phyloP scores from a whole-genome alignment of 2,113 vertebrate species.

The Struthidea cinerea region DNA sequence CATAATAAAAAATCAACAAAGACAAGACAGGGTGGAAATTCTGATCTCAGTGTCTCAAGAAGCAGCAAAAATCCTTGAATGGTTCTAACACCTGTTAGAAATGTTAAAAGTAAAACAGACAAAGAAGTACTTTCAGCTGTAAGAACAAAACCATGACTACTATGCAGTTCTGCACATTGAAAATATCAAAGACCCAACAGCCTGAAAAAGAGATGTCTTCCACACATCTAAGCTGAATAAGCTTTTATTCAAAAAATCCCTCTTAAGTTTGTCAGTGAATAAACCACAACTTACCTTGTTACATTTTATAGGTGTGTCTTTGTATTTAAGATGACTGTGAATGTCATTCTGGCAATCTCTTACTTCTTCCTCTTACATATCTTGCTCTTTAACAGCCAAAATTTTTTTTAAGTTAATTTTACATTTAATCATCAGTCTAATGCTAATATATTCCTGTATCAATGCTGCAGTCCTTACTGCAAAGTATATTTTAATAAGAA shows the following conservation, averaged over 20 bases:
- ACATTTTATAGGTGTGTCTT: not conserved
- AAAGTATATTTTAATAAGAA: not conserved
- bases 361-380: not conserved
- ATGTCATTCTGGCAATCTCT: not conserved
- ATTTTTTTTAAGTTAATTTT: not conserved
- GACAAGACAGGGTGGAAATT: not conserved
- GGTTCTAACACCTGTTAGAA: not conserved
- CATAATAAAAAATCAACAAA: not conserved
- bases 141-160: not conserved
- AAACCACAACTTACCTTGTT: not conserved
- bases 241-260: not conserved
- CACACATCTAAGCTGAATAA: not conserved
- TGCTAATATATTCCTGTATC: not conserved
- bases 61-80: not conserved
- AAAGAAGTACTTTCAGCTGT: not conserved
- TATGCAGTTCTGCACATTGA: not conserved
- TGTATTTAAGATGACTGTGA: not conserved
- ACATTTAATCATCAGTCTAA: not conserved
- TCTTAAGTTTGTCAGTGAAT: not conserved
- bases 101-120: not conserved
- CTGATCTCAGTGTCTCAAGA: not conserved
- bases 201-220: not conserved
- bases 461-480: not conserved
- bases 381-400: not conserved
- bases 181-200: not conserved